Evolutionary conservation across 2,797 vertebrate genomes (phyloP), one percentile per base, ranked within the genome.

Genomic region (Mus spretus): DNA sequence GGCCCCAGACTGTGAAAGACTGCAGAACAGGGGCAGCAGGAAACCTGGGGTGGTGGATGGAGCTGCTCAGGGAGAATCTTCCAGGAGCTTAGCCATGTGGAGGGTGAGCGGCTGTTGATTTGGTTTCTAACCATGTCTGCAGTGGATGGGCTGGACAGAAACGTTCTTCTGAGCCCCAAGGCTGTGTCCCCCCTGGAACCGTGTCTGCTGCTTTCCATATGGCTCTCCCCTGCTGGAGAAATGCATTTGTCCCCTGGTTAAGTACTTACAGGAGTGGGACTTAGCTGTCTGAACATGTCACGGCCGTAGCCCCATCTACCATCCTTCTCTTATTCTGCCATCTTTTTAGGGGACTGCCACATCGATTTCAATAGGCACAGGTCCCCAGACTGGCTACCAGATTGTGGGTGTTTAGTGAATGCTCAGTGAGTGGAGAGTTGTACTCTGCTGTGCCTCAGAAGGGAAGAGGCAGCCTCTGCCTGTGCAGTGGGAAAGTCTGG

Each of bases 21-120:
- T 9, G 2, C 24, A 77, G 77, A 47, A 53, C 53, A 22, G 26
- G 9, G 70, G 13, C 22, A 28, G 53, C 0, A 0, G 40, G 77
- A 55, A 37, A 74, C 14, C 22, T 0, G 9, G 37, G 14, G 55
- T 10, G 6, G 44, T 0, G 0, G n/a, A 44, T 26, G 14, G 65
- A 59, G 37, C 3, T 47, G 37, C 47, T 90, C 11, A 17, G 3
- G 0, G 13, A 89, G 81, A 55, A 31, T 81, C 7, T 53, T 40
- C 50, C 1, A 8, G 83, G 50, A 55, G 40, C 12, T 20, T 57
- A 95, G 81, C 50, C n/a, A 85, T 44, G 20, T 34, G 19, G 63
- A 77, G 57, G 40, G 6, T 1, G 1, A 26, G 7, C 17, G n/a
- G 75, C 70, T 20, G 15, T 6, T 0, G 3, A 34, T 74, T 22